Base-by-base conservation (phyloP, 1,140 invertebrate genomes). In the Papilio glaucus region DNA sequence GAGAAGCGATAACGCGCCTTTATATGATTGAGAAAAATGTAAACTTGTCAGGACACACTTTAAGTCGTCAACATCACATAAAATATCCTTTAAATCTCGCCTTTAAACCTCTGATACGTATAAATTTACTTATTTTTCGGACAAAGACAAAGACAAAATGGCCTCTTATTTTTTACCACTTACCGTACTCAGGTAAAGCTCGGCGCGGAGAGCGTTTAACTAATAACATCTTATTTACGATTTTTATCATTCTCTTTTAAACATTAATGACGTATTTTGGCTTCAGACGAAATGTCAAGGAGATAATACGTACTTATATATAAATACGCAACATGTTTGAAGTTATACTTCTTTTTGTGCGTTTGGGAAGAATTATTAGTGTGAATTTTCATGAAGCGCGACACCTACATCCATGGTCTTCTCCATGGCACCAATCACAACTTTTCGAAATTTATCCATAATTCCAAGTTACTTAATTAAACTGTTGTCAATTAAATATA, bases 51-150 rank as follows among this genome's bases (percentile, higher is more conserved):
- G 12, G 37, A 39, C 39, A 39, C 18, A 6, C 39, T 33, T 65
- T 65, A 39, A 37, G 42, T n/a, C 45, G 26, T 53, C 8, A 53
- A 69, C 21, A 18, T 68, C 38, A 68, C 26, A 42, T 29, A 69
- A 69, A 69, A 53, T 69, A 53, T 26, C 67, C n/a, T 69, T 37
- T 21, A 68, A 49, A 49, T 33, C 18, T 39, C 41, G 15, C 24
- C 9, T 53, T 69, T 26, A 69, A 69, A 69, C 69, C 75, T 74
- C 61, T 80, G 65, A 80, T 77, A 80, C 71, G 75, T 77, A 84
- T 79, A 78, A 81, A 84, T 81, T 82, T 74, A 70, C 73, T 75
- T 79, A 81, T 84, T 78, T 80, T 78, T 68, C 42, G 74, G 74
- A n/a, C n/a, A n/a, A n/a, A n/a, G n/a, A n/a, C 68, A 45, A 53